A percentile compares a stretch with the other conserved stretches of the same genome.
phyloP scores from a whole-genome alignment of 2,888 invertebrate species.

The Hypena proboscidalis region DNA sequence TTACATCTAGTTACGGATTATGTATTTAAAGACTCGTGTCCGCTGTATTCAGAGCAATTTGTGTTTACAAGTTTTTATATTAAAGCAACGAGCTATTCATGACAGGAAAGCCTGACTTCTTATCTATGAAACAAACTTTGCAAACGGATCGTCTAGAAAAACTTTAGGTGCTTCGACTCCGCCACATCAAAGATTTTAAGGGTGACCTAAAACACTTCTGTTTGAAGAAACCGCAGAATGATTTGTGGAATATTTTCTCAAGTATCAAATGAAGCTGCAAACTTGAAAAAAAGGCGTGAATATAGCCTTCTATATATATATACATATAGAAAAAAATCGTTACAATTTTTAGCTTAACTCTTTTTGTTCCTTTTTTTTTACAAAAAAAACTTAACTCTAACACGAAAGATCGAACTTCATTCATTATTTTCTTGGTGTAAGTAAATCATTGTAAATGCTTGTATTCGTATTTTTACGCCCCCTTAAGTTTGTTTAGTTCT shows the following conservation, averaged over 20 bases:
- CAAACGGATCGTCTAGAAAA: slow-evolving; percentile 34
- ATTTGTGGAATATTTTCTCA: too few relatives aligned
- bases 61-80: slow-evolving; percentile 36
- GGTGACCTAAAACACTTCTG: slow-evolving; percentile 14
- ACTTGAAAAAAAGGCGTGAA: too few relatives aligned
- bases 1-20: too few relatives aligned
- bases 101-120: slow-evolving; percentile 28
- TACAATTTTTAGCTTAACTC: slow-evolving; percentile 12
- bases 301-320: too few relatives aligned
- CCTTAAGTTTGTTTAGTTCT: slow-evolving; percentile 8
- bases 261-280: too few relatives aligned
- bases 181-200: slow-evolving; percentile 27
- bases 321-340: slow-evolving; percentile 1
- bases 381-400: too few relatives aligned
- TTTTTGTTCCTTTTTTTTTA: too few relatives aligned
- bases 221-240: neutral
- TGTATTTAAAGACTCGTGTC: slow-evolving; percentile 12
- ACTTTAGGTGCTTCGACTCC: slow-evolving; percentile 22
- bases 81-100: slow-evolving; percentile 37
- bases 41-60: slow-evolving; percentile 30
- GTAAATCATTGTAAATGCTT: slow-evolving; percentile 1
- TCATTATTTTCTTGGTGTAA: slow-evolving; percentile 5
- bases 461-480: neutral
- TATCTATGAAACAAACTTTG: slow-evolving; percentile 36
- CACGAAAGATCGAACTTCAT: neutral